Evolutionary conservation across 2,888 invertebrate genomes (phyloP).

Genomic region (Trissoscelio sp.): DNA sequence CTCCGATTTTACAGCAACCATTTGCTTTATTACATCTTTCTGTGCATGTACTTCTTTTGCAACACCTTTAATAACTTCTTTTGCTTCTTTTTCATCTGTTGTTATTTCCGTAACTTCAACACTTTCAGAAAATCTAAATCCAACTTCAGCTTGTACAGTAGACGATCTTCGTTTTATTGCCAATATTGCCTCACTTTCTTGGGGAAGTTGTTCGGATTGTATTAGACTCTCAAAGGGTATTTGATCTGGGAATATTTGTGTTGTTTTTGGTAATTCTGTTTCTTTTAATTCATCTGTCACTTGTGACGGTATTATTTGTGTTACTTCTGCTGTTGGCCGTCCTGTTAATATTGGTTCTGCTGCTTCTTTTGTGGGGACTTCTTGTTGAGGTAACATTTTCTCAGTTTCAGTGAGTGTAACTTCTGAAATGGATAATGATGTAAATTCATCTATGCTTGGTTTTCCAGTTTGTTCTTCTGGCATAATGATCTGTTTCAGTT

Average conservation of each 20-base stretch:
- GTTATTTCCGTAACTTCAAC: constrained; percentile 82
- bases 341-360: constrained; percentile 78
- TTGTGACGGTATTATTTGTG: constrained; percentile 77
- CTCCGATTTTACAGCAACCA: constrained; percentile 83
- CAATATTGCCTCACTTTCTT: constrained; percentile 77
- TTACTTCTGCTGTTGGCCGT: constrained; percentile 80
- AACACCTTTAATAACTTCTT: constrained; percentile 81
- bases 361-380: constrained; percentile 76
- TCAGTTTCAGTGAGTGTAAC: constrained; percentile 76
- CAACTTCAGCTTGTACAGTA: constrained; percentile 75
- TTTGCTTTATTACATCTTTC: constrained; percentile 82
- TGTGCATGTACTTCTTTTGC: constrained; percentile 84
- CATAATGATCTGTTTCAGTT: constrained; percentile 68
- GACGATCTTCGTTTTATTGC: constrained; percentile 69
- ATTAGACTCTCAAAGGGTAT: constrained; percentile 83
- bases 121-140: constrained; percentile 79
- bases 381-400: constrained; percentile 74
- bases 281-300: constrained; percentile 76
- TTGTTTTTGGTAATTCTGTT: constrained; percentile 73
- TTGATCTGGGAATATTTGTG: constrained; percentile 80
- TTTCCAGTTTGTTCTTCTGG: constrained; percentile 74
- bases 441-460: constrained; percentile 75
- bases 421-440: constrained; percentile 73
- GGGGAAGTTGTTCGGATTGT: constrained; percentile 77
- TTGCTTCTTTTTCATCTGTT: constrained; percentile 79